Evolutionary conservation across 2,113 vertebrate species (phyloP).

Genomic region (Axis porcinus): DNA sequence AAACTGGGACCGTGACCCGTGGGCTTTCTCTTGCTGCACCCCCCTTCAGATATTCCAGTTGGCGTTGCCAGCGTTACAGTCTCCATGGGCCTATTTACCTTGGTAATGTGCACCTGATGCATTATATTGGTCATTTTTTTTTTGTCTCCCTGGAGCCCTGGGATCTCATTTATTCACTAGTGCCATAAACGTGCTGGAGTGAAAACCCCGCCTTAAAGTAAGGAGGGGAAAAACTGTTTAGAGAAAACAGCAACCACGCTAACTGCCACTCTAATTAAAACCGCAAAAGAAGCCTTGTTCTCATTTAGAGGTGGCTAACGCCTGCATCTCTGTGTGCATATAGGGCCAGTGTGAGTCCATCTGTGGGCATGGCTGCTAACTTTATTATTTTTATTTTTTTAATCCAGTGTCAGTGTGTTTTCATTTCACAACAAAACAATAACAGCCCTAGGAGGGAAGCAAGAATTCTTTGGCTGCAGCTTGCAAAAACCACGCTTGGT

Average conservation of each 20-base stretch:
- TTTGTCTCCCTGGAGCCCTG: conserved; percentile 58
- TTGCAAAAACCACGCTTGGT: conserved; percentile 37
- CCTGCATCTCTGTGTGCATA: conserved; percentile 36
- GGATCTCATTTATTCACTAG: conserved; percentile 65
- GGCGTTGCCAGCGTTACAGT: conserved; percentile 52
- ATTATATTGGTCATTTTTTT: conserved; percentile 63
- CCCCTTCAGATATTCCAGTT: conserved; percentile 48
- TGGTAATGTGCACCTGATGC: conserved; percentile 72
- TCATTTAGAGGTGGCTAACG: conserved; percentile 43
- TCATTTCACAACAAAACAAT: conserved; percentile 60
- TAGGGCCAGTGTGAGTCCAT: background rate
- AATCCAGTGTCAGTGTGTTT: conserved; percentile 32
- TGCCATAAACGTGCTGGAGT: conserved; percentile 60
- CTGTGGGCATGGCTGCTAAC: conserved; percentile 29
- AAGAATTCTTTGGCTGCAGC: conserved; percentile 60
- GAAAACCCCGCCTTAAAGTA: conserved; percentile 56
- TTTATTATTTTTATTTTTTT: conserved; percentile 32
- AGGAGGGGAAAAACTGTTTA: conserved; percentile 28
- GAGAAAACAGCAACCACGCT: conserved; percentile 31
- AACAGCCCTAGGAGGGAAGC: conserved; percentile 54
- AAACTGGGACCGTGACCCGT: conserved; percentile 27
- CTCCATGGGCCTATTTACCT: conserved; percentile 59
- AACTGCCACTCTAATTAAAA: conserved; percentile 70
- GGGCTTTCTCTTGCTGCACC: conserved; percentile 59
- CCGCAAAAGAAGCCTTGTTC: conserved; percentile 47